Percentiles rank a stretch among this genome's conserved stretches.
phyloP scores from a whole-genome alignment of 2,888 invertebrate genomes.

The Chirona hameri region DNA sequence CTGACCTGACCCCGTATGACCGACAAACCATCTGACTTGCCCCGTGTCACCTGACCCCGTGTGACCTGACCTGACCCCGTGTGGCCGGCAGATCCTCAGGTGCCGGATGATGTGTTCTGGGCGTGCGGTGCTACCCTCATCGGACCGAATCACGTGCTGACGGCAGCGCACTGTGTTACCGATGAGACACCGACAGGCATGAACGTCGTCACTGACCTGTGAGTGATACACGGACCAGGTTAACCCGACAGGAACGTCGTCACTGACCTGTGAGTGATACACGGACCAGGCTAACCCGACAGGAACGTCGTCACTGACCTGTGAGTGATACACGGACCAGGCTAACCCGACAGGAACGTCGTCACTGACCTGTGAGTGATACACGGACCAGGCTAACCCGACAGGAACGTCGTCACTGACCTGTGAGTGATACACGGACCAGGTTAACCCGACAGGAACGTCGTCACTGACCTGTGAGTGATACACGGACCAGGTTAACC shows the following conservation, averaged over 20 bases:
- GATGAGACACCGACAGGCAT: background rate
- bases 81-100: background rate
- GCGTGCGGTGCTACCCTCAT: background rate
- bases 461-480: no score
- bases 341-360: no score
- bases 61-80: no score
- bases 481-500: background rate
- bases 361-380: no score
- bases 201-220: background rate
- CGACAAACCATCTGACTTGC: no score
- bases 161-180: background rate
- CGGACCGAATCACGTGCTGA: conserved; percentile 1
- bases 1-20: no score
- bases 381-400: no score
- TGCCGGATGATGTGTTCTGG: conserved; percentile 12
- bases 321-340: background rate
- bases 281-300: no score
- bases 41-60: background rate
- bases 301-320: no score
- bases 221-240: background rate
- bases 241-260: no score
- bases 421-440: background rate
- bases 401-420: no score
- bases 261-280: background rate
- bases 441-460: no score